Evolutionary conservation across 2,888 invertebrate genomes (phyloP), one percentile per base, ranked within the genome.

Genomic region (Pemphredon lugubris): DNA sequence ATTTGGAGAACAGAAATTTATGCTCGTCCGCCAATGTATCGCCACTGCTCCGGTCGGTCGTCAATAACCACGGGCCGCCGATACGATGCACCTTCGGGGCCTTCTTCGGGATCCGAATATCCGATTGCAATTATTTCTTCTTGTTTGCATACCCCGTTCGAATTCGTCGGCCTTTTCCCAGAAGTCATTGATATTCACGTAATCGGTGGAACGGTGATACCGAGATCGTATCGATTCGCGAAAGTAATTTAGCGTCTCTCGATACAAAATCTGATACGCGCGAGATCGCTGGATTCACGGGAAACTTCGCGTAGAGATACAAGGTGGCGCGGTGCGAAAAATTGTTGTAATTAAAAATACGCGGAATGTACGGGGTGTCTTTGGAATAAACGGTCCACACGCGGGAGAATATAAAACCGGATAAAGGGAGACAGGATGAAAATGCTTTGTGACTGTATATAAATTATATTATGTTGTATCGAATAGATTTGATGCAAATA

Each of bases 101-200:
- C 80, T 79, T 82, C 83, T 75, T 76, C 79, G 74, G 85, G 73
- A 70, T 82, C 79, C 82, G 81, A 85, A 84, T 86, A 86, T 86
- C 85, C 82, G 82, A 85, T 85, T 85, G 85, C 85, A 84, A 86
- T 85, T 76, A 76, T 76, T 85, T 86, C 84, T 83, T 85, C 84
- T 82, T 82, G 82, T 83, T 83, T 79, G 80, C 77, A 79, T 81
- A 55, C 73, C 58, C 67, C 26, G 32, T 66, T 58, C 69, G 64
- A 73, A 72, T 69, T 61, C 76, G 51, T 51, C 68, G 47, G 64
- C 42, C 42, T 37, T 47, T 75, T 76, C 76, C 59, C 53, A 65
- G 74, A 75, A 75, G 63, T 51, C 65, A 67, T 68, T 71, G 68
- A 66, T 75, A 68, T 66, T 73, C 75, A 65, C 58, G 65, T 64